Percentiles rank a stretch among this genome's conserved stretches.
Evolutionary conservation across 2,113 vertebrate species (phyloP).

Genomic region (Brevimyrus niger): DNA sequence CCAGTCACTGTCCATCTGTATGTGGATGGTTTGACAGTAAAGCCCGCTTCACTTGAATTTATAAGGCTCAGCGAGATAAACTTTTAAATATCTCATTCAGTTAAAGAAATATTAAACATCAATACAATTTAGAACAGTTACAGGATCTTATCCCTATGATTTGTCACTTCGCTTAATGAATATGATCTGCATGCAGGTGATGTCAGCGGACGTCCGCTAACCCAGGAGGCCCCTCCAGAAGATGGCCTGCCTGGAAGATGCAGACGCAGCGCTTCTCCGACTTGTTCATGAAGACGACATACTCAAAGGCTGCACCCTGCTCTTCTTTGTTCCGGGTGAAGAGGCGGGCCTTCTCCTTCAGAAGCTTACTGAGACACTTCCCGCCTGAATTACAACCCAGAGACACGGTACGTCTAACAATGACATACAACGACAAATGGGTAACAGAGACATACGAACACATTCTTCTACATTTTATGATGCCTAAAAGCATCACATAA

Average conservation of each 20-base stretch:
- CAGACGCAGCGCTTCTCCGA: conserved; percentile 57
- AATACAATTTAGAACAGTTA: not conserved
- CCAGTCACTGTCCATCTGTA: too few species aligned
- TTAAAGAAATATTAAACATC: not conserved
- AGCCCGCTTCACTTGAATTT: too few species aligned
- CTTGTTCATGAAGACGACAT: conserved; percentile 65
- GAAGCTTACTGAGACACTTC: conserved; percentile 46
- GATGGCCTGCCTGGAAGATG: conserved; percentile 71
- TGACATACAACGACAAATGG: not conserved
- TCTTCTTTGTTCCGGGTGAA: conserved; percentile 60
- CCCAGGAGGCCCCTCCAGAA: conserved; percentile 73
- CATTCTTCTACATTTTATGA: not conserved
- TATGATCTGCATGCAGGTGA: not conserved
- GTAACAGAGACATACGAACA: too few species aligned
- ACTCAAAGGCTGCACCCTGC: conserved; percentile 69
- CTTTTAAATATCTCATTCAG: not conserved
- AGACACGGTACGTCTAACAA: not conserved
- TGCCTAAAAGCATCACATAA: not conserved
- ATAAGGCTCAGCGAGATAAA: not conserved
- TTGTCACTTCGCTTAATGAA: not conserved
- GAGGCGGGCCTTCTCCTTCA: conserved; percentile 58
- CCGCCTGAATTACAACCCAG: conserved; percentile 39
- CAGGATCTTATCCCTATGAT: not conserved
- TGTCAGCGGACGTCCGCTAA: conserved; percentile 27
- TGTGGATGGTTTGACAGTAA: too few species aligned